Evolutionary conservation across 2,888 invertebrate genomes (phyloP), one percentile per base, ranked within the genome.

Genomic region (Chalcis sispes): DNA sequence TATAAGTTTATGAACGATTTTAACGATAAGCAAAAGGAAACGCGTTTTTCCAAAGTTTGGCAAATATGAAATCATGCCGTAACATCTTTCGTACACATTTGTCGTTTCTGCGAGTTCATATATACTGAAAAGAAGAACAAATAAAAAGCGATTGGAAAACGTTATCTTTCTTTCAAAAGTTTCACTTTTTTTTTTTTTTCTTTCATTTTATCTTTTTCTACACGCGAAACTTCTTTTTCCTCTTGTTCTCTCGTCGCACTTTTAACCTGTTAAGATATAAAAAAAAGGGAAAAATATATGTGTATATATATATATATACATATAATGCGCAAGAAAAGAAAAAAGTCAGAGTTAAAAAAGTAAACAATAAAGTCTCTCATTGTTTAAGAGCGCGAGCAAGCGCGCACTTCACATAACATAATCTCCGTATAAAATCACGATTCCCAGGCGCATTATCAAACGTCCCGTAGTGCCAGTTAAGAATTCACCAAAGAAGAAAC

Each of bases 381-480:
- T 72, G 64, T 65, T 48, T 13, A 65, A 65, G 42, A 23, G 27
- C 46, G 52, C 27, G 7, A n/a, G 15, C 25, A n/a, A 2, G 15
- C 29, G 20, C n/a, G n/a, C n/a, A n/a, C n/a, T n/a, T n/a, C n/a
- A n/a, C n/a, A n/a, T n/a, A n/a, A 10, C 42, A 48, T n/a, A 56
- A 76, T 76, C 67, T 67, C 36, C 23, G 61, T 50, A 72, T 72
- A 58, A 70, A 70, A 77, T 77, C 65, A 18, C 61, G 46, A 65
- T 71, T 74, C 65, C 66, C 73, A 62, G 62, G 62, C 56, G 62
- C 56, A 61, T 74, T 77, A 74, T 77, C 66, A 74, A 74, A 73
- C 42, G 66, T 29, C n/a, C 64, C 64, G 50, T 58, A 46, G 18
- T 40, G 10, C 42, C 59, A 18, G 15, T 52, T 52, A 59, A 58